phyloP scores from a whole-genome alignment of 1,140 invertebrate species.

The Hylyphantes graminicola region DNA sequence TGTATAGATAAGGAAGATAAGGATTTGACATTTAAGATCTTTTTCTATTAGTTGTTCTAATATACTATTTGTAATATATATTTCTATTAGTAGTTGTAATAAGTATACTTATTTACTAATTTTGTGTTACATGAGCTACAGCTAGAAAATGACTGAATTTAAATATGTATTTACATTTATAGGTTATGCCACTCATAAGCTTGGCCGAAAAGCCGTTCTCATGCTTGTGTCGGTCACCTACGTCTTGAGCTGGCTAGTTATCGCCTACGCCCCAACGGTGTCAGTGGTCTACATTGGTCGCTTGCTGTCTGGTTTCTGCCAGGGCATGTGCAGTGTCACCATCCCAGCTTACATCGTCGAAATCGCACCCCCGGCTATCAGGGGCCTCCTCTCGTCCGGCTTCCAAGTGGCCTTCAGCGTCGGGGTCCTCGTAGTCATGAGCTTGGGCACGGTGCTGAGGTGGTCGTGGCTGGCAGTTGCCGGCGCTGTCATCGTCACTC shows the following conservation, averaged over 20 bases:
- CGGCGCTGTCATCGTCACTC: slow-evolving; percentile 73
- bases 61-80: no score
- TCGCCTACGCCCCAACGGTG: slow-evolving; percentile 75
- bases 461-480: slow-evolving; percentile 79
- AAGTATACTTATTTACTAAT: no score
- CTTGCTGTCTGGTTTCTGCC: slow-evolving; percentile 75
- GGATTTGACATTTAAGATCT: no score
- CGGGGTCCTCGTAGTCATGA: slow-evolving; percentile 82
- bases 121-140: no score
- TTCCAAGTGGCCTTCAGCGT: slow-evolving; percentile 81
- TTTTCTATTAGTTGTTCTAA: no score
- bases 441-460: slow-evolving; percentile 78
- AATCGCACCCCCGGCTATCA: slow-evolving; percentile 84
- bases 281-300: slow-evolving; percentile 74
- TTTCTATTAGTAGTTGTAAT: no score
- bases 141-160: no score
- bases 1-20: no score
- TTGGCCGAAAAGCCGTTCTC: slow-evolving; percentile 82
- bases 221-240: slow-evolving; percentile 78
- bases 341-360: slow-evolving; percentile 87
- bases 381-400: slow-evolving; percentile 83
- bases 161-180: neutral
- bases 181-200: slow-evolving; percentile 77
- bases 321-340: slow-evolving; percentile 73
- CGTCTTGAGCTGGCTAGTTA: slow-evolving; percentile 79